phyloP scores from a whole-genome alignment of 2,888 invertebrate genomes.

The Scaptomyza reducta region DNA sequence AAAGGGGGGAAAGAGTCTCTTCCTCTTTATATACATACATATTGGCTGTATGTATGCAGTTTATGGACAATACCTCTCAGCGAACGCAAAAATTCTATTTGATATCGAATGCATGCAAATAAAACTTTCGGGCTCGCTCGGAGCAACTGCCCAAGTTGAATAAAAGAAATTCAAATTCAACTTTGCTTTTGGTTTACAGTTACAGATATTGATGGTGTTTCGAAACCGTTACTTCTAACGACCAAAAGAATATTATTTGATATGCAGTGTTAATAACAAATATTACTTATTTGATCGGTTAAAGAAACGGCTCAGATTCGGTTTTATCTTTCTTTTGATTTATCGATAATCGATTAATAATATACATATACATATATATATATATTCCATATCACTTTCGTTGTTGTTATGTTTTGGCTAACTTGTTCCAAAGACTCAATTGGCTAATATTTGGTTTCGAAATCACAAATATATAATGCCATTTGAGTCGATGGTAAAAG shows the following conservation, averaged over 20 bases:
- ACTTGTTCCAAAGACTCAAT: not conserved
- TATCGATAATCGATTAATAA: too few species aligned
- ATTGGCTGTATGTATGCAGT: not conserved
- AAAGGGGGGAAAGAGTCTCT: too few species aligned
- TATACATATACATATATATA: too few species aligned
- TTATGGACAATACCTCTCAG: conserved; percentile 29
- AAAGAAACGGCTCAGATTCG: not conserved
- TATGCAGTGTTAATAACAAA: not conserved
- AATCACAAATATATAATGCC: not conserved
- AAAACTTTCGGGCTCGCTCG: conserved; percentile 40
- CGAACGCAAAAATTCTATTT: conserved; percentile 41
- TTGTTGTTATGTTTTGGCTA: not conserved
- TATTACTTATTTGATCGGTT: not conserved
- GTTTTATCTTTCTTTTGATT: too few species aligned
- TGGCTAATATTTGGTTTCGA: not conserved
- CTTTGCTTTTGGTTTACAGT: not conserved
- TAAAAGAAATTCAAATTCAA: not conserved
- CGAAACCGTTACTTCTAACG: not conserved
- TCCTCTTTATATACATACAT: not conserved
- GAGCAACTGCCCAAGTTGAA: conserved; percentile 23
- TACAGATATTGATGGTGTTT: not conserved
- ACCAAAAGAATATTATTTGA: not conserved
- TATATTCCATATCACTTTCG: not conserved
- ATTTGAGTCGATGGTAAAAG: not conserved
- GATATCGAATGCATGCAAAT: conserved; percentile 34